Evolutionary conservation across 2,888 invertebrate species (phyloP).

Genomic region (Osmoderma eremita): DNA sequence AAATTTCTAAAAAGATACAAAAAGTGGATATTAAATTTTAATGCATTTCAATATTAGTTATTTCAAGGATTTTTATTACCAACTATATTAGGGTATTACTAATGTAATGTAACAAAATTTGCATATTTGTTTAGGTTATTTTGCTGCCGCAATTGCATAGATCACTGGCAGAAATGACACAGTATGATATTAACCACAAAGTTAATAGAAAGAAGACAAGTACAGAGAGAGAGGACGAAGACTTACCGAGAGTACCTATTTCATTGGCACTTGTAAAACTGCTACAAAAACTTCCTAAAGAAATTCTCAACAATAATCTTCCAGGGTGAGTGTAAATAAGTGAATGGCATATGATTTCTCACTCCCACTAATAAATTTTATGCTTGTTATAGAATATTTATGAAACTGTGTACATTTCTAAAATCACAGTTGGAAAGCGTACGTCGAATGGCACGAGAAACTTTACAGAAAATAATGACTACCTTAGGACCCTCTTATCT

Average conservation of each 20-base stretch:
- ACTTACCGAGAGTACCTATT: slow-evolving; percentile 89
- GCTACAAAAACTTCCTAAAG: slow-evolving; percentile 84
- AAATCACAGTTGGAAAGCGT: slow-evolving; percentile 90
- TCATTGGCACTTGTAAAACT: slow-evolving; percentile 93
- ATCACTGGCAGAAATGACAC: slow-evolving; percentile 74
- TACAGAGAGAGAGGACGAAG: slow-evolving; percentile 86
- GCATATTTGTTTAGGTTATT: slow-evolving; percentile 69
- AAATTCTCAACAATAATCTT: slow-evolving; percentile 78
- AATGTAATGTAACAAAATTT: slow-evolving; percentile 56
- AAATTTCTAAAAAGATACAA: too few relatives aligned
- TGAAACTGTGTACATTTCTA: slow-evolving; percentile 90
- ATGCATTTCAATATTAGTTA: too few relatives aligned
- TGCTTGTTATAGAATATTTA: slow-evolving; percentile 76
- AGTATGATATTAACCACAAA: slow-evolving; percentile 81
- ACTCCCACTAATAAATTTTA: not conserved
- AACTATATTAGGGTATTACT: too few relatives aligned
- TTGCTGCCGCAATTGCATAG: slow-evolving; percentile 85
- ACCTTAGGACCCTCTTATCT: slow-evolving; percentile 87
- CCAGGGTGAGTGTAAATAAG: slow-evolving; percentile 73
- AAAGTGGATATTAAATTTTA: too few relatives aligned
- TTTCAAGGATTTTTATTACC: too few relatives aligned
- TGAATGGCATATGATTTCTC: not conserved
- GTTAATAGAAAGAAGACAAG: slow-evolving; percentile 76
- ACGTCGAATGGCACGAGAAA: slow-evolving; percentile 84
- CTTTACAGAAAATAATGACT: slow-evolving; percentile 90